Evolutionary conservation across 2,888 invertebrate genomes (phyloP).

Genomic region (Eugnorisma glareosa): DNA sequence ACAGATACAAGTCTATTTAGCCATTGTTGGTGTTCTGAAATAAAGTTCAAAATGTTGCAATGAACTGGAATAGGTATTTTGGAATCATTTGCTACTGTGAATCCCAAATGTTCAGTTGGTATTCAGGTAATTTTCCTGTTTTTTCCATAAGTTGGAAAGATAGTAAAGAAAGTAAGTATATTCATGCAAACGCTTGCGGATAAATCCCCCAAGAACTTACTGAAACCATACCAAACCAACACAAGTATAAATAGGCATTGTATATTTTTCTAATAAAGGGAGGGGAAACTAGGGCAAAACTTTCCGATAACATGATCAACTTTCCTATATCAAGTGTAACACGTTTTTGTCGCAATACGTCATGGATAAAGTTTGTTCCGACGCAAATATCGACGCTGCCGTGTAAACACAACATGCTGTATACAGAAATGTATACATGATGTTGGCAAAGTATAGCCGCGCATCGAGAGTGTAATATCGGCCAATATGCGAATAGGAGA

Average conservation of each 20-base stretch:
- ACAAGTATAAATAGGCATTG: slow-evolving; percentile 52
- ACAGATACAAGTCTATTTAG: neutral
- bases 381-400: slow-evolving; percentile 64
- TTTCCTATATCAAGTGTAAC: slow-evolving; percentile 68
- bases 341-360: slow-evolving; percentile 68
- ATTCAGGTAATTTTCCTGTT: neutral
- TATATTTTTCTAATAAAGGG: slow-evolving; percentile 59
- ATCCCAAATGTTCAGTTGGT: neutral
- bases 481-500: slow-evolving; percentile 81
- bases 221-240: slow-evolving; percentile 26
- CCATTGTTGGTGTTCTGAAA: neutral
- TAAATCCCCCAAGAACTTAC: slow-evolving; percentile 21
- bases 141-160: neutral
- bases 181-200: neutral
- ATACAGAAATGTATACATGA: slow-evolving; percentile 57
- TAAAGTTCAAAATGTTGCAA: neutral
- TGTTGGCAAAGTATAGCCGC: slow-evolving; percentile 67
- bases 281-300: slow-evolving; percentile 67
- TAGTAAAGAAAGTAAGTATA: slow-evolving; percentile 6
- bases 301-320: slow-evolving; percentile 70
- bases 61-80: neutral
- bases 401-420: slow-evolving; percentile 67
- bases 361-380: slow-evolving; percentile 68
- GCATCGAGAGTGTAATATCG: slow-evolving; percentile 75
- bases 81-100: neutral